phyloP scores from a whole-genome alignment of 2,888 invertebrate species.

The Hemithea aestivaria region DNA sequence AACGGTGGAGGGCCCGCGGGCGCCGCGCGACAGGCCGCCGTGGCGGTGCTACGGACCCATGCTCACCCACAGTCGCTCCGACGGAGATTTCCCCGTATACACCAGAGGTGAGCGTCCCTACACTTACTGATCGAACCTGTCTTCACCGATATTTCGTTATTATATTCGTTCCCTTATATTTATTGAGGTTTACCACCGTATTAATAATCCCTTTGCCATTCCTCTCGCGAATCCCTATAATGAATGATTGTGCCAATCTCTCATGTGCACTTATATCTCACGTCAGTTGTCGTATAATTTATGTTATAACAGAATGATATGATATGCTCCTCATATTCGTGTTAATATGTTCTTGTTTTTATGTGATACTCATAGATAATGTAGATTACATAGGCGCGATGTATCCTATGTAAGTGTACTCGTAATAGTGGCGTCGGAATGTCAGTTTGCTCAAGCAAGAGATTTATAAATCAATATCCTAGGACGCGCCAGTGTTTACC shows the following conservation, averaged over 20 bases:
- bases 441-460: slow-evolving; percentile 36
- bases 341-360: no score
- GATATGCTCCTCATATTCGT: no score
- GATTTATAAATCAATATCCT: slow-evolving; percentile 51
- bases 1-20: slow-evolving; percentile 76
- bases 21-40: slow-evolving; percentile 72
- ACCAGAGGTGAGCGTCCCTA: slow-evolving; percentile 82
- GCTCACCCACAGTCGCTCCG: slow-evolving; percentile 91
- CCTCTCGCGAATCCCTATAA: no score
- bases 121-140: slow-evolving; percentile 1
- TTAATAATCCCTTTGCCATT: no score
- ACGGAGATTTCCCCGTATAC: slow-evolving; percentile 91
- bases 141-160: not conserved
- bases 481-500: slow-evolving; percentile 39
- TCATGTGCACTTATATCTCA: no score
- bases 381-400: slow-evolving; percentile 6
- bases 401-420: slow-evolving; percentile 20
- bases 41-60: slow-evolving; percentile 85
- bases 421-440: slow-evolving; percentile 36
- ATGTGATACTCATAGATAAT: no score
- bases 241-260: no score
- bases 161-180: no score
- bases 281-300: no score
- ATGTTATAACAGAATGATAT: no score
- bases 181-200: no score